These are phyloP conservation scores for Catharus bicknelli DNA, from an alignment of 2,113 vertebrate species.

Conservation along the genomic window DNA sequence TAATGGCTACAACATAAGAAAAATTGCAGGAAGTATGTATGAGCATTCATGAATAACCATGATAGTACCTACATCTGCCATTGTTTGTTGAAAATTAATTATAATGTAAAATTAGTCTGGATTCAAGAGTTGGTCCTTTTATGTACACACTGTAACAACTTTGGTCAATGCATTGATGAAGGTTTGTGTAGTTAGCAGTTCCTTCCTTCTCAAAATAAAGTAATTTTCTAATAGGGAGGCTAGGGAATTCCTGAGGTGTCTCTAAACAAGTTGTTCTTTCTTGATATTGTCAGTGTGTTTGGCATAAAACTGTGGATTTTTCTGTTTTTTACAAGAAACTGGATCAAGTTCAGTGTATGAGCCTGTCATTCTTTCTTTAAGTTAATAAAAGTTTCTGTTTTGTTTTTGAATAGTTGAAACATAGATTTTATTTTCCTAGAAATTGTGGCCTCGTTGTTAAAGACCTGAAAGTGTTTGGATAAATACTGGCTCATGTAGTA, in stretches of 20 bases:
- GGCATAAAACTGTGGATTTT: neutral
- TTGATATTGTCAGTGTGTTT: fast-evolving
- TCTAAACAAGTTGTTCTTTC: neutral
- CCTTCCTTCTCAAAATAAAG: neutral
- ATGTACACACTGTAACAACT: neutral
- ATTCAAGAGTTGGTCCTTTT: neutral
- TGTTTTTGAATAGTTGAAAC: neutral
- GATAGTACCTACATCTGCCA: neutral
- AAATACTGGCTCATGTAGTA: neutral
- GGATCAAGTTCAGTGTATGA: neutral
- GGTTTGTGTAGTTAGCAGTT: neutral
- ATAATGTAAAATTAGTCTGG: neutral
- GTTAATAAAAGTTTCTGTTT: neutral
- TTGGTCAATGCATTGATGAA: neutral
- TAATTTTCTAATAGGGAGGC: neutral
- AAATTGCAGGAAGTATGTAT: neutral
- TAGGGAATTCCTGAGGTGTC: neutral
- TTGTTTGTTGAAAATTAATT: neutral
- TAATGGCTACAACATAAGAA: neutral
- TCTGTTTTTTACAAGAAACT: neutral
- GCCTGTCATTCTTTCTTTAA: neutral
- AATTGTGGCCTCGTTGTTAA: neutral
- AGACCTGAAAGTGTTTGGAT: neutral
- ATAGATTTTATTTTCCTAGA: neutral
- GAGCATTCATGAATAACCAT: neutral